A percentile compares a stretch with the other conserved stretches of the same genome.
Conservation (phyloP, 2,113 vertebrate species). For the Gulo gulo region DNA sequence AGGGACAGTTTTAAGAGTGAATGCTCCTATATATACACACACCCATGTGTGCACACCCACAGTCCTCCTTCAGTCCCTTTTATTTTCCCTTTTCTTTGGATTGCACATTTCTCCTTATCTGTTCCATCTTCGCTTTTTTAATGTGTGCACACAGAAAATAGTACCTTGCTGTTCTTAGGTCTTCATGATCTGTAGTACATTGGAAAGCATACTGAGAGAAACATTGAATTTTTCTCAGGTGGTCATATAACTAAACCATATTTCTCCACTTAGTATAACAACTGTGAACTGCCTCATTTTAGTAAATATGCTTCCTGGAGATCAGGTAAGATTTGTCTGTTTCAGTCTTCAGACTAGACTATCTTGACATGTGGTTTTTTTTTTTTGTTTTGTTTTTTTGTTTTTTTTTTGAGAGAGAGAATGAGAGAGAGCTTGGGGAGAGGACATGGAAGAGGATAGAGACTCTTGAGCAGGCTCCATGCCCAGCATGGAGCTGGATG, state of each 20-base stretch:
- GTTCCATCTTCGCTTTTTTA: neutral
- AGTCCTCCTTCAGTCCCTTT: neutral
- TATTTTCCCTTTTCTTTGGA: neutral
- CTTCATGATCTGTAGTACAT: neutral
- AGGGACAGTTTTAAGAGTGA: neutral
- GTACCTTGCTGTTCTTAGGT: neutral
- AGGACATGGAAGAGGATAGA: neutral
- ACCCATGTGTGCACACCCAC: rapidly evolving
- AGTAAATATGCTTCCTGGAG: neutral
- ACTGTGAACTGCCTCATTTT: neutral
- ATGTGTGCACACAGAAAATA: neutral
- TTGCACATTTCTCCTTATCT: neutral
- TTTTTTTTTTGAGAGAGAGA: neutral
- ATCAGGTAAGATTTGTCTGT: neutral
- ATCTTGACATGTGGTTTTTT: neutral
- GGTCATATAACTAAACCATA: neutral
- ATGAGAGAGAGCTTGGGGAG: neutral
- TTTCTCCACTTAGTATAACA: neutral
- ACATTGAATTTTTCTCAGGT: neutral
- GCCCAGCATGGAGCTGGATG: neutral
- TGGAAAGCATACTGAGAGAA: neutral
- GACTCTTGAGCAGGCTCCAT: neutral
- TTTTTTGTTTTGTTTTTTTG: no score
- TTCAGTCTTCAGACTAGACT: neutral
- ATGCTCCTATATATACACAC: rapidly evolving